phyloP scores from a whole-genome alignment of 1,140 invertebrate species.

The Habropoda laboriosa region DNA sequence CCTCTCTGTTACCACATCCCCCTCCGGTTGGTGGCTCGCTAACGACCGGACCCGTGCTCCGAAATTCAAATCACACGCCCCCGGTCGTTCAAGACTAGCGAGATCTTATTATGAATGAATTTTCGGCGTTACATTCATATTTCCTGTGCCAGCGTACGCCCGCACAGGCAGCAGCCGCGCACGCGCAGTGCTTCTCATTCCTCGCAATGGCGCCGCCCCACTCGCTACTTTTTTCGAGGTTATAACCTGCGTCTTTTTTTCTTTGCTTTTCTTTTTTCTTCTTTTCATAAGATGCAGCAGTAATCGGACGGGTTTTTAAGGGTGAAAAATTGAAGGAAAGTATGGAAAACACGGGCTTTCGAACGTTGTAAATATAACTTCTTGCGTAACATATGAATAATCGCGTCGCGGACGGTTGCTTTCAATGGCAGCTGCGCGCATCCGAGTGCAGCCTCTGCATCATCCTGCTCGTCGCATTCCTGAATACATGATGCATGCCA shows the following conservation, averaged over 20 bases:
- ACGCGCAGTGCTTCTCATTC: slow-evolving; percentile 50
- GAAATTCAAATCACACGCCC: slow-evolving; percentile 30
- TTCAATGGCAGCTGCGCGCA: slow-evolving; percentile 29
- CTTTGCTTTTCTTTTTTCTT: background rate
- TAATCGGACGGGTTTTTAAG: too few species aligned
- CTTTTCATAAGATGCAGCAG: too few species aligned
- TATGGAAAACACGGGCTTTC: slow-evolving; percentile 5
- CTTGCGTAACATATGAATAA: slow-evolving; percentile 44
- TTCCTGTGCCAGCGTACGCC: slow-evolving; percentile 50
- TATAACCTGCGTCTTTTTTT: background rate
- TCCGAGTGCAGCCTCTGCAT: slow-evolving; percentile 35
- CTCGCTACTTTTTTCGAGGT: too few species aligned
- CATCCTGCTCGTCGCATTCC: slow-evolving; percentile 56
- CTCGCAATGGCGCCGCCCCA: background rate
- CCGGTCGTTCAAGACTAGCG: background rate
- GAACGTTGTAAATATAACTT: slow-evolving; percentile 16
- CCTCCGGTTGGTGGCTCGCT: background rate
- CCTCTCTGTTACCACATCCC: background rate
- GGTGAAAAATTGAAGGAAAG: slow-evolving; percentile 1
- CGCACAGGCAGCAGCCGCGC: slow-evolving; percentile 38
- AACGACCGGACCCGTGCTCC: background rate
- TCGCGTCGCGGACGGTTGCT: slow-evolving; percentile 32
- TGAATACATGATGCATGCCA: slow-evolving; percentile 44
- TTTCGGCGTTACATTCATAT: slow-evolving; percentile 71
- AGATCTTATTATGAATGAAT: slow-evolving; percentile 74